Conservation (phyloP, 2,888 invertebrate species). For the Drosophila neutralis region DNA sequence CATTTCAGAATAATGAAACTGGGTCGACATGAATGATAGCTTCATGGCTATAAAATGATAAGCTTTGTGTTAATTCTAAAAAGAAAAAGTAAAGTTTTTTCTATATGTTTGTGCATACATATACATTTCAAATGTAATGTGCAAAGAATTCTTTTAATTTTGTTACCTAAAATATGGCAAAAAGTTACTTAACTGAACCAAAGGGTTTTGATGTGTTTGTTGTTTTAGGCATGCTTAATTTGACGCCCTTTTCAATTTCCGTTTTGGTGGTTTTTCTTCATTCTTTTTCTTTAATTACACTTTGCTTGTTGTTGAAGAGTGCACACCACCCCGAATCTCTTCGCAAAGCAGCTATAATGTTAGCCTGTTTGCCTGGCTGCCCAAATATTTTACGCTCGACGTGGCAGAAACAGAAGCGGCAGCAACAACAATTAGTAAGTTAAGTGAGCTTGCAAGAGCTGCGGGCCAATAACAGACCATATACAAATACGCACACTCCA, state of each 20-base stretch:
- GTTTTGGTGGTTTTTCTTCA: slow-evolving; percentile 4
- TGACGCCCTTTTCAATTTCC: slow-evolving; percentile 31
- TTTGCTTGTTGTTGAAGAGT: slow-evolving; percentile 9
- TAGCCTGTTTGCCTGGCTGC: slow-evolving; percentile 40
- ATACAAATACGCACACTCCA: neutral
- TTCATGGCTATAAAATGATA: neutral
- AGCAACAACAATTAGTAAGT: slow-evolving; percentile 41
- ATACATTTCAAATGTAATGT: neutral
- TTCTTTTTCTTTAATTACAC: slow-evolving; percentile 49
- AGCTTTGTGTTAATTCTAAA: neutral
- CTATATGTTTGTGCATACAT: neutral
- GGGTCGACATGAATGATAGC: neutral
- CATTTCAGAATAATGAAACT: neutral
- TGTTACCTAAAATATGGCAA: neutral
- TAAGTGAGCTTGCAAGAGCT: slow-evolving; percentile 41
- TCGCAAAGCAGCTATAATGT: slow-evolving; percentile 12
- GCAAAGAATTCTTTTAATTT: neutral
- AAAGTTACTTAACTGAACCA: slow-evolving; percentile 5
- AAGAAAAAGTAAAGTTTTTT: neutral
- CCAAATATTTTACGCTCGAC: slow-evolving; percentile 61
- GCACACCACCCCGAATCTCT: no score
- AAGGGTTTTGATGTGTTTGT: slow-evolving; percentile 8
- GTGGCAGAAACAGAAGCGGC: slow-evolving; percentile 32
- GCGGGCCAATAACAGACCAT: slow-evolving; percentile 18
- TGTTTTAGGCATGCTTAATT: slow-evolving; percentile 49